These are phyloP conservation scores for Astyanax mexicanus DNA, from an alignment of 2,797 vertebrate species.

Conservation along the genomic window DNA sequence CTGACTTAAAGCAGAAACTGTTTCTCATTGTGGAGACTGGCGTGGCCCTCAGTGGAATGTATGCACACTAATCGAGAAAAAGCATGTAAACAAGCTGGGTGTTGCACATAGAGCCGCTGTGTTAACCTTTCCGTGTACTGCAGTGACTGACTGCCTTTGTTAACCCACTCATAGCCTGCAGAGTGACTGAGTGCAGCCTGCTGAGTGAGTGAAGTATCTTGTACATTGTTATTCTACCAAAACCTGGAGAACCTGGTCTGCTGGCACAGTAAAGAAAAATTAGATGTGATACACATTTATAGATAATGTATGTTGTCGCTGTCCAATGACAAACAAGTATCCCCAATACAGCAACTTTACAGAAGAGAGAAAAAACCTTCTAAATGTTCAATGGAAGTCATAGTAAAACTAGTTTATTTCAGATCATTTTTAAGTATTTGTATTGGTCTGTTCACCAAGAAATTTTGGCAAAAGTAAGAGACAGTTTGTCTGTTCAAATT, in stretches of 20 bases:
- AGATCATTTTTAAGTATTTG: too few species aligned
- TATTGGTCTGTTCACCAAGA: too few species aligned
- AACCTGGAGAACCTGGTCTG: constrained; percentile 22
- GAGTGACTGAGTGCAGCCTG: background rate
- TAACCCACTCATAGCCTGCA: background rate
- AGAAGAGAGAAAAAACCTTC: too few species aligned
- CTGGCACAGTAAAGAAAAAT: too few species aligned
- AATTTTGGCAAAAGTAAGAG: too few species aligned
- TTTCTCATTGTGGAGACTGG: background rate
- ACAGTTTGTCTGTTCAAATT: too few species aligned
- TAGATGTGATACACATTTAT: too few species aligned
- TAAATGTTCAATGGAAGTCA: too few species aligned
- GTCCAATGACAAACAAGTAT: too few species aligned
- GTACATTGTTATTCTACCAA: constrained; percentile 18
- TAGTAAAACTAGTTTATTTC: too few species aligned
- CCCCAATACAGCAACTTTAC: too few species aligned
- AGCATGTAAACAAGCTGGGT: background rate
- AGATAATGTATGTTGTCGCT: too few species aligned
- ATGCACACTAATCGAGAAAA: background rate
- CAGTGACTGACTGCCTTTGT: constrained; percentile 46
- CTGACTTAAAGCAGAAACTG: background rate
- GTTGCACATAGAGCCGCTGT: constrained; percentile 18
- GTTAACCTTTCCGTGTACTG: background rate
- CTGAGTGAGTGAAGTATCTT: constrained; percentile 20
- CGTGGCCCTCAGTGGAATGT: background rate